These are phyloP conservation scores for Oncorhynchus mykiss DNA, from an alignment of 2,113 vertebrate genomes.

Conservation along the genomic window DNA sequence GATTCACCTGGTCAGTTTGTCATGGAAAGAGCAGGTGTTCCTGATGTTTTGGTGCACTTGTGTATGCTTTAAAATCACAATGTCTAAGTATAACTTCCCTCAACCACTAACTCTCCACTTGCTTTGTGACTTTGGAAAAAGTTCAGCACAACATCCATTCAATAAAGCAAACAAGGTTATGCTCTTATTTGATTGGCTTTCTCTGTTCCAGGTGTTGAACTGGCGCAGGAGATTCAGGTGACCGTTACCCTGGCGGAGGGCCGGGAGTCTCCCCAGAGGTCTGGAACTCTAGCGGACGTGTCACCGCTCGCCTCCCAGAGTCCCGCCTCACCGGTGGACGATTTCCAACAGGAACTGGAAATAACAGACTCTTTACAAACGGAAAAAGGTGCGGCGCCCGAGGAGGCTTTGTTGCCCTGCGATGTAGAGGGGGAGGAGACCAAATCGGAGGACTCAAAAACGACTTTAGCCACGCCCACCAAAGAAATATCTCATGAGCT, in stretches of 20 bases:
- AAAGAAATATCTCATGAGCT: conserved; percentile 35
- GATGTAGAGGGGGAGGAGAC: conserved; percentile 17
- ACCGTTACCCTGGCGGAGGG: conserved; percentile 45
- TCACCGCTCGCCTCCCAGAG: conserved; percentile 9
- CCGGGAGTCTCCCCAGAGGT: conserved; percentile 12
- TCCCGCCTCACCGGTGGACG: conserved; percentile 37
- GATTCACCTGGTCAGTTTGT: too few species aligned
- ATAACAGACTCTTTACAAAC: conserved; percentile 42
- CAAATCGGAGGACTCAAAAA: conserved; percentile 21
- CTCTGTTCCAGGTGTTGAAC: conserved; percentile 33
- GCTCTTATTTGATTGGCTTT: neutral
- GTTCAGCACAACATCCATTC: too few species aligned
- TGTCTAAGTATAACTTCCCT: too few species aligned
- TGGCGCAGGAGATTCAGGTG: conserved; percentile 51
- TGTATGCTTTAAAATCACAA: too few species aligned
- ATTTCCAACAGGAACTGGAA: conserved; percentile 38
- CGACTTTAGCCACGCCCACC: conserved; percentile 31
- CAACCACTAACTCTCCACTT: neutral
- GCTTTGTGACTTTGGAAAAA: neutral
- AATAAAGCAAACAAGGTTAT: too few species aligned
- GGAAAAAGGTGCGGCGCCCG: conserved; percentile 7
- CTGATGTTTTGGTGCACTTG: too few species aligned
- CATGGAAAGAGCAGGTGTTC: too few species aligned
- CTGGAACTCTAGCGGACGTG: neutral
- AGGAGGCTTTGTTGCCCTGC: neutral